Evolutionary conservation across 2,888 invertebrate species (phyloP).

Genomic region (Listrodromus nycthemerus): DNA sequence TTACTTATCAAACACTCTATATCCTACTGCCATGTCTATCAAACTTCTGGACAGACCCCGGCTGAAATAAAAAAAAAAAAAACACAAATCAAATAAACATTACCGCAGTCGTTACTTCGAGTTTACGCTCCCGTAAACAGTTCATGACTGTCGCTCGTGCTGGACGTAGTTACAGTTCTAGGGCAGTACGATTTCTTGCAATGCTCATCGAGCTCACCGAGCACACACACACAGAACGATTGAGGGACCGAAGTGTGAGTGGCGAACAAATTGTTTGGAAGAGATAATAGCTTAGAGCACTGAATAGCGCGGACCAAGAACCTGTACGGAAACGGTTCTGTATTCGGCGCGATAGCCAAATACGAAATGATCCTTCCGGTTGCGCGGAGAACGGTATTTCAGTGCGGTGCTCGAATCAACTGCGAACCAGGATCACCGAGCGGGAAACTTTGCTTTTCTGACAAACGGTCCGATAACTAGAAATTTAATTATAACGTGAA

Average conservation of each 20-base stretch:
- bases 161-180: slow-evolving; percentile 23
- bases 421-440: slow-evolving; percentile 43
- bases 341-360: slow-evolving; percentile 8
- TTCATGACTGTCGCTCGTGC: slow-evolving; percentile 7
- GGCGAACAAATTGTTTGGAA: slow-evolving; percentile 75
- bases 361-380: slow-evolving; percentile 62
- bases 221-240: slow-evolving; percentile 22
- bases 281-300: slow-evolving; percentile 71
- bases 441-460: slow-evolving; percentile 57
- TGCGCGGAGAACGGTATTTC: slow-evolving; percentile 51
- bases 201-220: slow-evolving; percentile 7
- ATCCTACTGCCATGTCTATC: background rate
- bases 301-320: slow-evolving; percentile 48
- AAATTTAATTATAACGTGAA: slow-evolving; percentile 1
- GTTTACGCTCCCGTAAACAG: slow-evolving; percentile 34
- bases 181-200: slow-evolving; percentile 14
- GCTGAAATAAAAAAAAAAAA: slow-evolving; percentile 20
- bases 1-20: no score
- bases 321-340: slow-evolving; percentile 3
- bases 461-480: slow-evolving; percentile 35
- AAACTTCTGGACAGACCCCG: slow-evolving; percentile 11
- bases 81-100: slow-evolving; percentile 42
- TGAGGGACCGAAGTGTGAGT: slow-evolving; percentile 55
- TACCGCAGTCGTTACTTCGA: slow-evolving; percentile 39
- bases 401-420: slow-evolving; percentile 34